A percentile compares a stretch with the other conserved stretches of the same genome.
These are phyloP conservation scores for Lasioglossum zephyrum DNA, from an alignment of 2,888 invertebrate species.

Conservation along the genomic window DNA sequence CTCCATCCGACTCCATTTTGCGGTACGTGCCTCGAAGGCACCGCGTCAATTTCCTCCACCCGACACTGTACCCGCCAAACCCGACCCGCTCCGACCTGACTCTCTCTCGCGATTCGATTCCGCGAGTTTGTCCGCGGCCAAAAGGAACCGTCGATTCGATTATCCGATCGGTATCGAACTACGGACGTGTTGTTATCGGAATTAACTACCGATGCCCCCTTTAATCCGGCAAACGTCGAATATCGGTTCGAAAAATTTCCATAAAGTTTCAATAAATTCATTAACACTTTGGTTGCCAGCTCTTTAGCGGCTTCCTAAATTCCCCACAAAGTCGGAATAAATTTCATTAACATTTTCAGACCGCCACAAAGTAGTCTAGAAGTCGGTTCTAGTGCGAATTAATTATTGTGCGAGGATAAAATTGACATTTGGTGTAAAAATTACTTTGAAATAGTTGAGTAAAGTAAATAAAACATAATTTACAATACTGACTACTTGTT, in stretches of 20 bases:
- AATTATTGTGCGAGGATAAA: too few species aligned
- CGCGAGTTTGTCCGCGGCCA: constrained; percentile 42
- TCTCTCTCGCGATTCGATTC: constrained; percentile 30
- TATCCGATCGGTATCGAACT: constrained; percentile 37
- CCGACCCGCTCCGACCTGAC: constrained; percentile 31
- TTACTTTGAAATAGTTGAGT: too few species aligned
- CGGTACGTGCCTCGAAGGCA: constrained; percentile 38
- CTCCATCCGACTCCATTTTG: constrained; percentile 32
- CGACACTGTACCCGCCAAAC: constrained; percentile 11
- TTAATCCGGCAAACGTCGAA: not conserved
- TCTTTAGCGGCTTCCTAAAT: not conserved
- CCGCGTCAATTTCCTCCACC: constrained; percentile 32
- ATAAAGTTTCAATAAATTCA: not conserved
- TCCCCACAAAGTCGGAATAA: not conserved
- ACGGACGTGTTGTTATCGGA: constrained; percentile 35
- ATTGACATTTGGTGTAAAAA: too few species aligned
- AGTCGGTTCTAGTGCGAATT: too few species aligned
- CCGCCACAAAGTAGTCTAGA: too few species aligned
- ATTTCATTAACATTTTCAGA: not conserved
- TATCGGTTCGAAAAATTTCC: not conserved
- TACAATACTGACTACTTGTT: too few species aligned
- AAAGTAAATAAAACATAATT: too few species aligned
- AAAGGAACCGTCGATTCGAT: constrained; percentile 45
- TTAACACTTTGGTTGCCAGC: not conserved
- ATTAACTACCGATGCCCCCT: constrained; percentile 27